phyloP scores from a whole-genome alignment of 2,888 invertebrate genomes.

The Platycnemis pennipes region DNA sequence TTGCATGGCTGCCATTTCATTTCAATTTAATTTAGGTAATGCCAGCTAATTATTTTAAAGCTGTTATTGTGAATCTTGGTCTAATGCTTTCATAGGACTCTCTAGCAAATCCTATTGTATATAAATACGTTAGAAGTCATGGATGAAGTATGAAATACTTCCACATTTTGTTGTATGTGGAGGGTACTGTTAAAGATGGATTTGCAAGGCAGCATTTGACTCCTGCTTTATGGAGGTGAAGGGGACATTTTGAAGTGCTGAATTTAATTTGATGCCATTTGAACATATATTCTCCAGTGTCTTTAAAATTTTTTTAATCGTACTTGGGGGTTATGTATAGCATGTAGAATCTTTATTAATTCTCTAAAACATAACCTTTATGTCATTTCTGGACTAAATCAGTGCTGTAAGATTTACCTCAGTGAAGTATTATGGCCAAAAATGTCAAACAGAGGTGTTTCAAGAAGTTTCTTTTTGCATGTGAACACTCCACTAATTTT shows the following conservation, averaged over 20 bases:
- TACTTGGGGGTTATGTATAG: constrained; percentile 34
- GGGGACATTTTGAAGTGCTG: constrained; percentile 29
- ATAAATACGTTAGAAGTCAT: constrained; percentile 50
- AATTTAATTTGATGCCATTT: constrained; percentile 40
- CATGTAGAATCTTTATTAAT: constrained; percentile 48
- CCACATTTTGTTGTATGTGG: not conserved
- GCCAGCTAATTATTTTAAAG: not conserved
- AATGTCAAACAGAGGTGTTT: not conserved
- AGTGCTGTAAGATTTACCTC: constrained; percentile 15
- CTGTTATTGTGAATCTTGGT: constrained; percentile 46
- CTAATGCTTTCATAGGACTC: constrained; percentile 53
- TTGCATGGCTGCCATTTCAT: constrained; percentile 41
- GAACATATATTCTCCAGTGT: constrained; percentile 54
- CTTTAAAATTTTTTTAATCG: constrained; percentile 46
- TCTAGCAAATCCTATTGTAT: constrained; percentile 46
- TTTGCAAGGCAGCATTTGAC: constrained; percentile 31
- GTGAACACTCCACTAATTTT: not conserved
- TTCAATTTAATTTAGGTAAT: constrained; percentile 24
- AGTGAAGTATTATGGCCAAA: constrained; percentile 17
- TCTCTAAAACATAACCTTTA: constrained; percentile 33
- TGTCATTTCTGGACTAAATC: constrained; percentile 43
- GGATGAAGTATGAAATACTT: not conserved
- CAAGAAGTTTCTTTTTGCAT: not conserved
- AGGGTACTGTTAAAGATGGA: constrained; percentile 7
- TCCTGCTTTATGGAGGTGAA: constrained; percentile 13